Conservation (phyloP, 2,888 invertebrate species). For the Willowsia nigromaculata region DNA sequence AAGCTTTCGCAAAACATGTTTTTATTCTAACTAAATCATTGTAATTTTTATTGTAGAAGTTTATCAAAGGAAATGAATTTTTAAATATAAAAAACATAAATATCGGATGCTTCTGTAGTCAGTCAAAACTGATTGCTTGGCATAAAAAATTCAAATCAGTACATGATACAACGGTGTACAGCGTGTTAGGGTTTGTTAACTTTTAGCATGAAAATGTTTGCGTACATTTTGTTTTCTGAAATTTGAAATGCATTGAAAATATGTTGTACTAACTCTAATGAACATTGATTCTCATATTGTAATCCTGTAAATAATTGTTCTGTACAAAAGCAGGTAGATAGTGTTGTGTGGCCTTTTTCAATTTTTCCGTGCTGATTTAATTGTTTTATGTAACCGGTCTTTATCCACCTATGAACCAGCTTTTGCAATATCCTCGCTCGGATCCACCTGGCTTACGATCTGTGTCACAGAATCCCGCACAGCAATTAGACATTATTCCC, state of each 20-base stretch:
- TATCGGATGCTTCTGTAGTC: too few relatives aligned
- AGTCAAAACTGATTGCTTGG: too few relatives aligned
- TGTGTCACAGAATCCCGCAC: slow-evolving; percentile 67
- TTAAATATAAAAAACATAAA: too few relatives aligned
- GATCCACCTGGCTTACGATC: slow-evolving; percentile 61
- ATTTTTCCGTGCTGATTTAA: neutral
- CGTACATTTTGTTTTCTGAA: neutral
- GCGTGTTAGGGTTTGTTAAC: too few relatives aligned
- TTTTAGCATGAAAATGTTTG: neutral
- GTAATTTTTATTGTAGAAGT: too few relatives aligned
- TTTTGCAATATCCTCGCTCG: slow-evolving; percentile 66
- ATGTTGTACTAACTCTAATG: neutral
- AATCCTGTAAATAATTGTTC: neutral
- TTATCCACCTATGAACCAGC: slow-evolving; percentile 72
- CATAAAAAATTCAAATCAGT: too few relatives aligned
- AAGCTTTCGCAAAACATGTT: too few relatives aligned
- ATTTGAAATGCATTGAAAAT: slow-evolving; percentile 5
- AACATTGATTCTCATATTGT: neutral
- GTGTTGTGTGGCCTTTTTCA: neutral
- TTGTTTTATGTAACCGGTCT: neutral
- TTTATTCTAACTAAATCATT: too few relatives aligned
- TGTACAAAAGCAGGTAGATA: neutral
- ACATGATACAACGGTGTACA: too few relatives aligned
- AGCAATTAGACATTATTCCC: slow-evolving; percentile 58
- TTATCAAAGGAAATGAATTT: too few relatives aligned